phyloP scores from a whole-genome alignment of 1,140 invertebrate genomes.

The Patella vulgata region DNA sequence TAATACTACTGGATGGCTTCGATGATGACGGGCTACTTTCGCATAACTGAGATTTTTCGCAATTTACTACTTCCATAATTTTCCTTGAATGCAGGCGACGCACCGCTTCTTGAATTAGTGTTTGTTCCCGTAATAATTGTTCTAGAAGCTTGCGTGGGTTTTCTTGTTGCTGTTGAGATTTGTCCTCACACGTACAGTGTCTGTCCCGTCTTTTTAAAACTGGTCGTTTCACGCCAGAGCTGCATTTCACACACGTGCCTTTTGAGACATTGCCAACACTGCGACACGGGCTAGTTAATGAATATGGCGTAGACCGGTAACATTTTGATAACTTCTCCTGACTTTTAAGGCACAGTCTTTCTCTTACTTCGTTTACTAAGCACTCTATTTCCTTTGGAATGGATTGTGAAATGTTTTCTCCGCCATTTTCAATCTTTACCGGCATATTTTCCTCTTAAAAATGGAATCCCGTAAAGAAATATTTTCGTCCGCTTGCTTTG shows the following conservation, averaged over 20 bases:
- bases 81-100: slow-evolving; percentile 22
- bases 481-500: too few relatives aligned
- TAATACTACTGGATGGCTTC: too few relatives aligned
- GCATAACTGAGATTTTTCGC: too few relatives aligned
- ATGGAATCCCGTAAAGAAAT: too few relatives aligned
- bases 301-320: slow-evolving; percentile 19
- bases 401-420: too few relatives aligned
- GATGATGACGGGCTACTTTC: too few relatives aligned
- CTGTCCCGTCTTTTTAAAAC: neutral
- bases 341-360: slow-evolving; percentile 33
- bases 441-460: too few relatives aligned
- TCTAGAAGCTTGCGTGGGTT: slow-evolving; percentile 25
- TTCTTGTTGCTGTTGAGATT: neutral
- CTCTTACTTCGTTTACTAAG: slow-evolving; percentile 26
- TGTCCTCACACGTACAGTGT: neutral
- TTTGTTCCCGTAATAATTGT: slow-evolving; percentile 37
- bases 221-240: too few relatives aligned
- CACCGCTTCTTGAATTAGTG: slow-evolving; percentile 44
- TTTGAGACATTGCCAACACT: too few relatives aligned
- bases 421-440: too few relatives aligned
- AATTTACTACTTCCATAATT: too few relatives aligned
- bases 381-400: slow-evolving; percentile 20
- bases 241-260: too few relatives aligned
- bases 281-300: neutral
- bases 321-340: slow-evolving; percentile 21